Conservation (phyloP, 2,797 vertebrate species). For the Enteromius unitaeniatus region DNA sequence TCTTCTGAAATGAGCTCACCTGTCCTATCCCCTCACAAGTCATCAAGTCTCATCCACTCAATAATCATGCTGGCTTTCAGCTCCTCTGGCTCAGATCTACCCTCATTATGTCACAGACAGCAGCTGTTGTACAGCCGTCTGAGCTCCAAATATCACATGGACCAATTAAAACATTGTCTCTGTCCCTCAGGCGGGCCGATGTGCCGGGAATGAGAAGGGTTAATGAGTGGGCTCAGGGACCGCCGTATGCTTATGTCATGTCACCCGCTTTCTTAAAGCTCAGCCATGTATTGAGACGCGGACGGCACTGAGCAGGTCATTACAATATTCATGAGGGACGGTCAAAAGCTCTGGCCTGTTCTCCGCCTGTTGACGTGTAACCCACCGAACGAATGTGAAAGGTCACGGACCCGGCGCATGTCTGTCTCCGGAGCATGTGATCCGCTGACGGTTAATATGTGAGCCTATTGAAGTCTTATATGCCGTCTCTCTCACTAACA, state of each 20-base stretch:
- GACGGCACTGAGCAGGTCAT: slow-evolving; percentile 65
- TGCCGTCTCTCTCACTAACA: slow-evolving; percentile 71
- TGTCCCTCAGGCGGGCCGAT: slow-evolving; percentile 45
- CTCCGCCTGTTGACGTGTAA: slow-evolving; percentile 41
- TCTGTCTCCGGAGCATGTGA: slow-evolving; percentile 67
- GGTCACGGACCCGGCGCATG: slow-evolving; percentile 66
- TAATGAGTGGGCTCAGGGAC: slow-evolving; percentile 62
- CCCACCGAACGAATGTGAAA: slow-evolving; percentile 58
- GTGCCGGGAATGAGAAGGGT: slow-evolving; percentile 56
- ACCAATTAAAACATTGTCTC: slow-evolving; percentile 64
- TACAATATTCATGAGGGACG: slow-evolving; percentile 78
- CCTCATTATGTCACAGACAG: slow-evolving; percentile 64
- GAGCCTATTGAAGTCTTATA: slow-evolving; percentile 69
- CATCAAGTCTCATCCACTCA: slow-evolving; percentile 54
- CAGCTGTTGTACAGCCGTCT: slow-evolving; percentile 59
- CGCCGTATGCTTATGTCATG: slow-evolving; percentile 66
- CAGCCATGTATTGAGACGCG: slow-evolving; percentile 60
- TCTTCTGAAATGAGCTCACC: slow-evolving; percentile 34
- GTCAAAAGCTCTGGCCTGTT: slow-evolving; percentile 22
- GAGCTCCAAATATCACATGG: slow-evolving; percentile 61
- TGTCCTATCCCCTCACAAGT: slow-evolving; percentile 42
- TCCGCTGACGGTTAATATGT: slow-evolving; percentile 69
- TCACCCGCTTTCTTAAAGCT: slow-evolving; percentile 60
- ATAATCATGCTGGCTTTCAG: slow-evolving; percentile 29
- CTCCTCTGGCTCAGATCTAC: slow-evolving; percentile 45